phyloP scores from a whole-genome alignment of 2,888 invertebrate species.

The Flexamia atlantica region DNA sequence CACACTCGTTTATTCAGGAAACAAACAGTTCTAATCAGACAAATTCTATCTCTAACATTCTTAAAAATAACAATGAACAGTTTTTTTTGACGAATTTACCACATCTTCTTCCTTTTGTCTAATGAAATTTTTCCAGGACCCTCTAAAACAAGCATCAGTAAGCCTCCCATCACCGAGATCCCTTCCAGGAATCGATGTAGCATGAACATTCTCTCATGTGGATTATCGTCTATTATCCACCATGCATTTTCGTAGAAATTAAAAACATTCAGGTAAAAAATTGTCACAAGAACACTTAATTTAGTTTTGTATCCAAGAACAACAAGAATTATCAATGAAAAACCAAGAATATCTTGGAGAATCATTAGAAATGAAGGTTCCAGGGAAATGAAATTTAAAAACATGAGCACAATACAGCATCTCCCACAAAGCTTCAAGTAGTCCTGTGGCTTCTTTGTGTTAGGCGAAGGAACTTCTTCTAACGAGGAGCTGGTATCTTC shows the following conservation, averaged over 20 bases:
- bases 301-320: slow-evolving; percentile 23
- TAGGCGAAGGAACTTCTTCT: neutral
- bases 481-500: neutral
- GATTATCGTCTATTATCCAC: neutral
- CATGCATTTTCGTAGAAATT: neutral
- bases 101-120: slow-evolving; percentile 5
- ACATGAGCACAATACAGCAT: neutral
- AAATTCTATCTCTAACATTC: no score
- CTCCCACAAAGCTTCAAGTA: neutral
- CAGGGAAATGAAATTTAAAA: neutral
- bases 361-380: neutral
- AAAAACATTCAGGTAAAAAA: neutral
- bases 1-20: no score
- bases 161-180: neutral
- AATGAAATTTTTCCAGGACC: slow-evolving; percentile 5
- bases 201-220: neutral
- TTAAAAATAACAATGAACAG: no score
- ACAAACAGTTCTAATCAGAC: no score
- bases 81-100: no score
- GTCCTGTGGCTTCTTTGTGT: neutral
- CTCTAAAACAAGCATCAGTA: neutral
- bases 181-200: neutral
- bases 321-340: neutral
- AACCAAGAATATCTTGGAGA: neutral
- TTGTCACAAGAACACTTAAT: neutral